Percentiles rank a stretch among this genome's conserved stretches.
phyloP scores from a whole-genome alignment of 1,140 invertebrate genomes.

The Drosophila simulans region DNA sequence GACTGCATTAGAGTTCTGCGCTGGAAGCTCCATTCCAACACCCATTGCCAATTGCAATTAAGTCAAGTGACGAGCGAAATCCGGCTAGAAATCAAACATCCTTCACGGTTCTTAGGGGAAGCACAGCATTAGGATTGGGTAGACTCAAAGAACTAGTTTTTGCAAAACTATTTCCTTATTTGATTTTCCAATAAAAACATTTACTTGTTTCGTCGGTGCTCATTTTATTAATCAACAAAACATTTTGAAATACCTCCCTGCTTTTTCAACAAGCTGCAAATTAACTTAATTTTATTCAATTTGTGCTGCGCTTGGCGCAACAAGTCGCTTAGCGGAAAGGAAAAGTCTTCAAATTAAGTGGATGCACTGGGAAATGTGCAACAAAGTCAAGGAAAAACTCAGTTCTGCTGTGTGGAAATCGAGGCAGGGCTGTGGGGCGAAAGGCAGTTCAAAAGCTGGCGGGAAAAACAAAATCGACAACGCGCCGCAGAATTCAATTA shows the following conservation, averaged over 20 bases:
- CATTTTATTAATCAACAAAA: no score
- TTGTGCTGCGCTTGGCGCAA: slow-evolving; percentile 7
- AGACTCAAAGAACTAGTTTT: slow-evolving; percentile 1
- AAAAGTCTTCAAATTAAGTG: slow-evolving; percentile 68
- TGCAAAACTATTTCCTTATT: background rate
- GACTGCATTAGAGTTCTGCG: slow-evolving; percentile 65
- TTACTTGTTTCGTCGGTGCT: no score
- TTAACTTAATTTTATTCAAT: slow-evolving; percentile 6
- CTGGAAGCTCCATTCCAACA: slow-evolving; percentile 20
- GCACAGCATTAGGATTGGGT: slow-evolving; percentile 8
- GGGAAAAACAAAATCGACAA: slow-evolving; percentile 81
- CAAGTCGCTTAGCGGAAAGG: slow-evolving; percentile 29
- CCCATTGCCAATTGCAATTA: slow-evolving; percentile 69
- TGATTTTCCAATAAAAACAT: background rate
- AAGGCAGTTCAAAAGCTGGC: slow-evolving; percentile 57
- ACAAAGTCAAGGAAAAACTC: slow-evolving; percentile 61
- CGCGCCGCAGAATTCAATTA: slow-evolving; percentile 80
- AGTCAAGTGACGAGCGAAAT: slow-evolving; percentile 73
- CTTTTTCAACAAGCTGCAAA: background rate
- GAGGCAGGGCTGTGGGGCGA: background rate
- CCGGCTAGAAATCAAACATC: slow-evolving; percentile 39
- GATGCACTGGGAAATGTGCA: slow-evolving; percentile 53
- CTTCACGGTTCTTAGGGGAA: slow-evolving; percentile 12
- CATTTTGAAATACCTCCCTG: background rate
- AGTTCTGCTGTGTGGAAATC: slow-evolving; percentile 17